Conservation (phyloP, 2,797 vertebrate species). For the Thaleichthys pacificus region DNA sequence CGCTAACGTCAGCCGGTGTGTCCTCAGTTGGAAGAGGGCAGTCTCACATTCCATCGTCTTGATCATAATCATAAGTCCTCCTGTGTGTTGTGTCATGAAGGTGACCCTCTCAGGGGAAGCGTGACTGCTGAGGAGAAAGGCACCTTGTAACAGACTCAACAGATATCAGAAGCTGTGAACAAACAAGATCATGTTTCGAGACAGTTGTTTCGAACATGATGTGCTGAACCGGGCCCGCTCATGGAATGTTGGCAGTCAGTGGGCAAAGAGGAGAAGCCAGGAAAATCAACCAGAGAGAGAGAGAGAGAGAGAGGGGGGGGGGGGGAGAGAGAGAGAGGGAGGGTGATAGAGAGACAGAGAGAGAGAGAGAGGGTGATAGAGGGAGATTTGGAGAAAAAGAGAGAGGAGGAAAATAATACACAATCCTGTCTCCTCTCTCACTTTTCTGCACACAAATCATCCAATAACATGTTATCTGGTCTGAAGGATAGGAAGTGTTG, state of each 20-base stretch:
- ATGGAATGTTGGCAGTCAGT: slow-evolving; percentile 37
- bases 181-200: slow-evolving; percentile 51
- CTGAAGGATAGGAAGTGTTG: neutral
- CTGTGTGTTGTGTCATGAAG: slow-evolving; percentile 8
- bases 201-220: slow-evolving; percentile 30
- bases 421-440: slow-evolving; percentile 23
- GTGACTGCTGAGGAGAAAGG: slow-evolving; percentile 47
- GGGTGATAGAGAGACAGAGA: too few relatives aligned
- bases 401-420: too few relatives aligned
- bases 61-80: neutral
- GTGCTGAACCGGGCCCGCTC: slow-evolving; percentile 44
- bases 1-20: neutral
- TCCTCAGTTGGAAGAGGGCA: neutral
- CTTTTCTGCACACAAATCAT: slow-evolving; percentile 29
- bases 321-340: too few relatives aligned
- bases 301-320: too few relatives aligned
- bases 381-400: too few relatives aligned
- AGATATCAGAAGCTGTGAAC: slow-evolving; percentile 54
- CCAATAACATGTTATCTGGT: neutral
- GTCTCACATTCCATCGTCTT: neutral
- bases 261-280: neutral
- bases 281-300: slow-evolving; percentile 46
- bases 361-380: too few relatives aligned
- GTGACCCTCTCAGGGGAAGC: slow-evolving; percentile 55
- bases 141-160: slow-evolving; percentile 41